These are phyloP conservation scores for Heliconius ethilla DNA, from an alignment of 2,888 invertebrate genomes.

Conservation along the genomic window DNA sequence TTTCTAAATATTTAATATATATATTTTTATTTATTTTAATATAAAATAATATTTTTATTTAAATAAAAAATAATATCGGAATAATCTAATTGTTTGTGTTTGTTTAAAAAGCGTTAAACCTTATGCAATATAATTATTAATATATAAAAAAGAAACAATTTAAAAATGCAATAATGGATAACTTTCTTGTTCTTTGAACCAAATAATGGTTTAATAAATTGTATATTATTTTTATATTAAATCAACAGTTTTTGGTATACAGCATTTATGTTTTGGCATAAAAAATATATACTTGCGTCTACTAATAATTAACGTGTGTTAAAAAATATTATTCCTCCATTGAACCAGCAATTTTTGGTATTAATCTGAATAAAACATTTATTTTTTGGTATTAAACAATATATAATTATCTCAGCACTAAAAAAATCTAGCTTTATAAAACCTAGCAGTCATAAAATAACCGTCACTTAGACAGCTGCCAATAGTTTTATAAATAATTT, in stretches of 20 bases:
- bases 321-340: no score
- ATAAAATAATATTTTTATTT: not conserved
- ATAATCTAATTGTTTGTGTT: not conserved
- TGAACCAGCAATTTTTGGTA: not conserved
- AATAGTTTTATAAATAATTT: not conserved
- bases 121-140: not conserved
- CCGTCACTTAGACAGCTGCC: not conserved
- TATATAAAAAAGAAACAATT: not conserved
- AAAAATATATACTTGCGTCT: not conserved
- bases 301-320: not conserved
- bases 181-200: not conserved
- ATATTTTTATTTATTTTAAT: not conserved
- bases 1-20: no score
- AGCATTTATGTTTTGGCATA: conserved; percentile 13
- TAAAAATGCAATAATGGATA: not conserved
- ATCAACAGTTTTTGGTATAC: not conserved
- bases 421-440: not conserved
- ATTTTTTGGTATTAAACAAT: conserved; percentile 9
- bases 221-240: no score
- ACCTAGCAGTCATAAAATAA: not conserved
- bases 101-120: not conserved
- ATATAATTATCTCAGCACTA: not conserved
- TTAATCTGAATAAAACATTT: not conserved
- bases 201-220: not conserved
- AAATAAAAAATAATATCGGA: no score